phyloP scores from a whole-genome alignment of 35 echinoderm and acorn worm species.

The Patiria miniata region DNA sequence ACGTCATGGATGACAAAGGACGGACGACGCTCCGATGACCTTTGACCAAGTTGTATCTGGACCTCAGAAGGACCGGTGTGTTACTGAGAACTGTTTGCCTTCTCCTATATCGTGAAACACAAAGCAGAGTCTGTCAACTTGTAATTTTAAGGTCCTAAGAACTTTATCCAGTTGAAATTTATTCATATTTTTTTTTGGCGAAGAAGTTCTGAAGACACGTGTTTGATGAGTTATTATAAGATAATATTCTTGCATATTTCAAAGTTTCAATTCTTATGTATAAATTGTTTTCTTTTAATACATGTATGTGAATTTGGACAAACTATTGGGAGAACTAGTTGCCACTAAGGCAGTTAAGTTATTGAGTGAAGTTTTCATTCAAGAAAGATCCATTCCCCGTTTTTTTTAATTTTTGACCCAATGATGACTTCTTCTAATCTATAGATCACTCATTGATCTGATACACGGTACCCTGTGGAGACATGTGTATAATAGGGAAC shows the following conservation, averaged over 20 bases:
- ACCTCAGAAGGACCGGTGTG: slow-evolving; percentile 55
- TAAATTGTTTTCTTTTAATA: not conserved
- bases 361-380: no score
- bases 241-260: not conserved
- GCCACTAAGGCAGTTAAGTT: no score
- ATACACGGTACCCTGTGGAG: no score
- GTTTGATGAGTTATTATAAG: not conserved
- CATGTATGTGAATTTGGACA: no score
- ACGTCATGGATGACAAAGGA: not conserved
- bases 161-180: not conserved
- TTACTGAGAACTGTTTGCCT: slow-evolving; percentile 44
- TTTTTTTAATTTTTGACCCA: not conserved
- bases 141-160: not conserved
- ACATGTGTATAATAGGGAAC: no score
- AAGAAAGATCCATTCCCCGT: no score
- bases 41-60: slow-evolving; percentile 45
- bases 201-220: not conserved
- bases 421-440: not conserved
- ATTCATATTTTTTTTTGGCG: not conserved
- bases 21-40: not conserved
- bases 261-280: not conserved
- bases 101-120: slow-evolving; percentile 25
- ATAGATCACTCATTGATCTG: not conserved
- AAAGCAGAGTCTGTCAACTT: not conserved
- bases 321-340: no score